Evolutionary conservation across 2,888 invertebrate species (phyloP).

Genomic region (Leptothorax acervorum): DNA sequence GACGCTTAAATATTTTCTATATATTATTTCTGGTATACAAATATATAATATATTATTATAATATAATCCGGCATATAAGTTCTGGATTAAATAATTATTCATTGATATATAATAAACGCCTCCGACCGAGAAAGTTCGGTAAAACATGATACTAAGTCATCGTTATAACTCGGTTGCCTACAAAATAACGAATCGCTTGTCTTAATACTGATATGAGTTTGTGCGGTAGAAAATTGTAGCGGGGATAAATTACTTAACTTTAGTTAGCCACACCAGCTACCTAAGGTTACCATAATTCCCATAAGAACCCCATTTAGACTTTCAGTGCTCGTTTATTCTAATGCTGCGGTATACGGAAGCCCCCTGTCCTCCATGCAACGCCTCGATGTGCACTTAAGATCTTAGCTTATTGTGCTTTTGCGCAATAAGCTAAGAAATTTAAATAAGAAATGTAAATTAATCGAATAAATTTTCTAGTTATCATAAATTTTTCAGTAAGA

Average conservation of each 20-base stretch:
- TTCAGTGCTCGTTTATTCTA: slow-evolving; percentile 72
- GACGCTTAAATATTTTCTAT: not conserved
- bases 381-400: slow-evolving; percentile 36
- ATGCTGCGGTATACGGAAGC: slow-evolving; percentile 43
- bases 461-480: not conserved
- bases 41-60: not conserved
- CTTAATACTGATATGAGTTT: slow-evolving; percentile 53
- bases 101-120: slow-evolving; percentile 4
- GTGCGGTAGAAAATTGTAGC: slow-evolving; percentile 59
- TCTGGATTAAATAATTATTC: not conserved
- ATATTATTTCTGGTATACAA: not conserved
- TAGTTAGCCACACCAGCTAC: slow-evolving; percentile 52
- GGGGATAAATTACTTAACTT: slow-evolving; percentile 67
- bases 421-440: slow-evolving; percentile 49
- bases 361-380: slow-evolving; percentile 23
- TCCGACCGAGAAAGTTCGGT: not conserved
- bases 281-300: slow-evolving; percentile 65
- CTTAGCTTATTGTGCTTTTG: slow-evolving; percentile 11
- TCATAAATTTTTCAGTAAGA: not conserved
- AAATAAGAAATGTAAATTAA: not conserved
- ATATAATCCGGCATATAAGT: not conserved
- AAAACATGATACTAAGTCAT: slow-evolving; percentile 41
- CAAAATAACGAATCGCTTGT: slow-evolving; percentile 53
- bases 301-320: slow-evolving; percentile 70
- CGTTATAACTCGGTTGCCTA: slow-evolving; percentile 33